Conservation (phyloP, 2,888 invertebrate genomes). For the Eustalomyia histrio region DNA sequence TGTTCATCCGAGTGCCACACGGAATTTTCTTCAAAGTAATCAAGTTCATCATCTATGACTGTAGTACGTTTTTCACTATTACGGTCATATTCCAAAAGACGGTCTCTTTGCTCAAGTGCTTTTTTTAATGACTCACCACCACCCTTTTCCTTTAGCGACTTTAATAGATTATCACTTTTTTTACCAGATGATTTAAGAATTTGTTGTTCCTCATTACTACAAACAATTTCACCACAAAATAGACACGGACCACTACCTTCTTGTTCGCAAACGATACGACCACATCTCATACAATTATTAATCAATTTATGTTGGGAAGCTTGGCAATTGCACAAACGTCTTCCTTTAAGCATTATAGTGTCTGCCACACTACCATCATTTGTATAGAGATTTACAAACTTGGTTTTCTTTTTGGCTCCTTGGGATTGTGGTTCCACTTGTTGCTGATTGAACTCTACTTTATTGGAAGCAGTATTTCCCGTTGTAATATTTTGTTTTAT, state of each 20-base stretch:
- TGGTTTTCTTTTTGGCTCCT: slow-evolving; percentile 83
- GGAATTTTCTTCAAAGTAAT: slow-evolving; percentile 92
- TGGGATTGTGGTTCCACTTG: slow-evolving; percentile 62
- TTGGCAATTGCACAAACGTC: slow-evolving; percentile 94
- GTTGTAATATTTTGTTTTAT: slow-evolving; percentile 60
- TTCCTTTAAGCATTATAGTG: slow-evolving; percentile 84
- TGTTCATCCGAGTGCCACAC: slow-evolving; percentile 90
- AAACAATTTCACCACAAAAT: slow-evolving; percentile 93
- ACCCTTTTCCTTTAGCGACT: slow-evolving; percentile 83
- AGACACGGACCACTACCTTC: slow-evolving; percentile 98
- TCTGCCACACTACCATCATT: slow-evolving; percentile 84
- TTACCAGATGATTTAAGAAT: slow-evolving; percentile 84
- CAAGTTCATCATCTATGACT: slow-evolving; percentile 91
- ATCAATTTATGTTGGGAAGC: slow-evolving; percentile 93
- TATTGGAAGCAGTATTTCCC: slow-evolving; percentile 8
- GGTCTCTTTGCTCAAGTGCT: slow-evolving; percentile 89
- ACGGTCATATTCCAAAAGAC: slow-evolving; percentile 90
- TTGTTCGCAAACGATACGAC: slow-evolving; percentile 95
- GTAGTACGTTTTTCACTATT: slow-evolving; percentile 83
- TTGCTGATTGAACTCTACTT: slow-evolving; percentile 44
- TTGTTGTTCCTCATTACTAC: slow-evolving; percentile 86
- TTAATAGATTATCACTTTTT: slow-evolving; percentile 84
- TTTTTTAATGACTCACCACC: slow-evolving; percentile 86
- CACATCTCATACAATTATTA: slow-evolving; percentile 96
- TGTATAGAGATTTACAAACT: slow-evolving; percentile 87